phyloP scores from a whole-genome alignment of 2,113 vertebrate species.

The Peucedramus taeniatus region DNA sequence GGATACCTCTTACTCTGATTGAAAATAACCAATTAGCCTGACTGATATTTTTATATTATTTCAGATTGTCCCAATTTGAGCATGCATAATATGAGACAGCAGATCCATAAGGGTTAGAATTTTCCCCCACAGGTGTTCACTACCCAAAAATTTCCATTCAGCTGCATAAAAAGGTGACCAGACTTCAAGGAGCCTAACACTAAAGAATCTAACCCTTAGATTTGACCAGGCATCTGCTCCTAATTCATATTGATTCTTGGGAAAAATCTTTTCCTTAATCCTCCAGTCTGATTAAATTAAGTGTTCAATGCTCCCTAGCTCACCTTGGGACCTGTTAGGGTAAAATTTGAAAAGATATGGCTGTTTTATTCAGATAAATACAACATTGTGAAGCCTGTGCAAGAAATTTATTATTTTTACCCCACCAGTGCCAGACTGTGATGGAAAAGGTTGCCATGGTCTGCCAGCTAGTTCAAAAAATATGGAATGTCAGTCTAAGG shows the following conservation, averaged over 20 bases:
- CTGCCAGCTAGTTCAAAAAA: neutral
- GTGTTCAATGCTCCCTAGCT: neutral
- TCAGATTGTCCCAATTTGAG: neutral
- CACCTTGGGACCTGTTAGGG: neutral
- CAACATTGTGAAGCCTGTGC: neutral
- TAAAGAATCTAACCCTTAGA: neutral
- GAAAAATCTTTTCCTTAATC: constrained; percentile 8
- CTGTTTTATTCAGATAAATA: neutral
- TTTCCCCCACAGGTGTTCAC: neutral
- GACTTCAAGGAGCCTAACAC: neutral
- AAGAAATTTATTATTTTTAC: neutral
- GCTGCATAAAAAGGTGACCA: neutral
- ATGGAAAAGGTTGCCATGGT: neutral
- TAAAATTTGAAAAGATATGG: neutral
- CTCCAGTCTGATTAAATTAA: neutral
- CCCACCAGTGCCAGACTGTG: neutral
- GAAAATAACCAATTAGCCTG: neutral
- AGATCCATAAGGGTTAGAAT: neutral
- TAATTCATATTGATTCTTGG: neutral
- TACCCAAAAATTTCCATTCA: neutral
- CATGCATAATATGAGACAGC: neutral
- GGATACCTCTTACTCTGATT: neutral
- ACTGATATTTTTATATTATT: neutral
- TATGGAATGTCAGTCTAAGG: neutral
- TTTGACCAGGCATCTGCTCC: neutral